A percentile compares a stretch with the other conserved stretches of the same genome.
Conservation (phyloP, 1,140 invertebrate genomes). For the Gryllus bimaculatus region DNA sequence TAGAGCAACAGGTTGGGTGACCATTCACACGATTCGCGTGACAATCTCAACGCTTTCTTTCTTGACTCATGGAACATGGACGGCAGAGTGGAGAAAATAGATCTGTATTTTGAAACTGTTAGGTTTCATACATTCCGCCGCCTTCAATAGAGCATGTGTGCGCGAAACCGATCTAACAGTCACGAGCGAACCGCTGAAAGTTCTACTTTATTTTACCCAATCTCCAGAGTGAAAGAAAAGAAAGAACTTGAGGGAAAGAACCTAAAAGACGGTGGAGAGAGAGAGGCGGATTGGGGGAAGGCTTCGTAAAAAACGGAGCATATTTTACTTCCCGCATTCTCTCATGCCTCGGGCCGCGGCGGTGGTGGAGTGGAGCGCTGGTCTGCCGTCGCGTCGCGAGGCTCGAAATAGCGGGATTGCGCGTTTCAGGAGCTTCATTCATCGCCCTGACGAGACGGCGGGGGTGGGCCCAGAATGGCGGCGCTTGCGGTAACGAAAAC, state of each 20-base stretch:
- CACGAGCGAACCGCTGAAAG: neutral
- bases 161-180: conserved; percentile 8
- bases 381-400: too few species aligned
- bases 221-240: neutral
- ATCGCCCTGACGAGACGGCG: neutral
- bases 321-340: conserved; percentile 13
- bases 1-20: neutral
- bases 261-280: neutral
- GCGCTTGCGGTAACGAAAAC: too few species aligned
- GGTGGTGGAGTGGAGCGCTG: too few species aligned
- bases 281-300: neutral
- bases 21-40: neutral
- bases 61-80: too few species aligned
- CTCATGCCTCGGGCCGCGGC: conserved; percentile 3
- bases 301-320: neutral
- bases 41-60: too few species aligned
- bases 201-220: neutral
- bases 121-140: too few species aligned
- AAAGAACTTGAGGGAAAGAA: neutral
- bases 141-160: neutral
- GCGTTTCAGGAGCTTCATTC: neutral
- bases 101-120: too few species aligned
- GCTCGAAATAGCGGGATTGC: neutral
- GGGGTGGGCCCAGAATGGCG: too few species aligned
- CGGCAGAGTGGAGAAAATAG: too few species aligned